Evolutionary conservation across 2,797 vertebrate species (phyloP).

Genomic region (Ptychobarbus kaznakovi): DNA sequence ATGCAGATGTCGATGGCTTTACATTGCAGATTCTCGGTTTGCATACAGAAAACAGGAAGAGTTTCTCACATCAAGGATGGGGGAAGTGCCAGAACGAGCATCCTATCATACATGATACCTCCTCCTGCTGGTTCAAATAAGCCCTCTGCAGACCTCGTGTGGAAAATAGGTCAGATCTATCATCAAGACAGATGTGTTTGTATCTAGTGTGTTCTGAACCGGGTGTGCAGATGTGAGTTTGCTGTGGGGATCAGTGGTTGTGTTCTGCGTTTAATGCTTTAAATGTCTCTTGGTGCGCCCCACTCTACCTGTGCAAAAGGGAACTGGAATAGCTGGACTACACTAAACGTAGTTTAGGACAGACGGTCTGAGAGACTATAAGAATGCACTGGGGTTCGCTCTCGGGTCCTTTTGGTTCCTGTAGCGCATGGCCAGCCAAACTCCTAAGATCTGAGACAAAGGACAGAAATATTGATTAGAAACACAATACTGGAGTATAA

Average conservation of each 20-base stretch:
- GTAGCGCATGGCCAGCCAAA: conserved; percentile 93
- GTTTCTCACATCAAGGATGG: conserved; percentile 75
- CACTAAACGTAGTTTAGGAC: conserved; percentile 57
- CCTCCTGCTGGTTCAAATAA: conserved; percentile 49
- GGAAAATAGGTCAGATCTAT: conserved; percentile 38
- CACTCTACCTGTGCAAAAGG: conserved; percentile 68
- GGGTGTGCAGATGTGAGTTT: conserved; percentile 49
- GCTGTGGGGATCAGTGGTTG: conserved; percentile 53
- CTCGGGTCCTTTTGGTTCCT: conserved; percentile 94
- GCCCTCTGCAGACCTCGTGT: conserved; percentile 22
- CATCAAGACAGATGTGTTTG: conserved; percentile 11
- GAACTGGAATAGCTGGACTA: conserved; percentile 61
- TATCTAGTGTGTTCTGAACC: background rate
- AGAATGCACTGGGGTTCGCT: conserved; percentile 94
- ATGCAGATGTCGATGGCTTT: conserved; percentile 55
- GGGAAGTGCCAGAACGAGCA: conserved; percentile 55
- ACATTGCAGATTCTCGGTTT: conserved; percentile 53
- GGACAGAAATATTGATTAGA: background rate
- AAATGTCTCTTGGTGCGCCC: conserved; percentile 67
- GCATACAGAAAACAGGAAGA: conserved; percentile 53
- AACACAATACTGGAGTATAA: too few relatives aligned
- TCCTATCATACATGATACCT: conserved; percentile 77
- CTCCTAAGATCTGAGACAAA: conserved; percentile 85
- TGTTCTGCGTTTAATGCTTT: conserved; percentile 58
- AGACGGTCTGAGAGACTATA: conserved; percentile 76